Percentiles rank a stretch among this genome's conserved stretches.
Evolutionary conservation across 2,113 vertebrate genomes (phyloP).

Genomic region (Glaucidium brasilianum): DNA sequence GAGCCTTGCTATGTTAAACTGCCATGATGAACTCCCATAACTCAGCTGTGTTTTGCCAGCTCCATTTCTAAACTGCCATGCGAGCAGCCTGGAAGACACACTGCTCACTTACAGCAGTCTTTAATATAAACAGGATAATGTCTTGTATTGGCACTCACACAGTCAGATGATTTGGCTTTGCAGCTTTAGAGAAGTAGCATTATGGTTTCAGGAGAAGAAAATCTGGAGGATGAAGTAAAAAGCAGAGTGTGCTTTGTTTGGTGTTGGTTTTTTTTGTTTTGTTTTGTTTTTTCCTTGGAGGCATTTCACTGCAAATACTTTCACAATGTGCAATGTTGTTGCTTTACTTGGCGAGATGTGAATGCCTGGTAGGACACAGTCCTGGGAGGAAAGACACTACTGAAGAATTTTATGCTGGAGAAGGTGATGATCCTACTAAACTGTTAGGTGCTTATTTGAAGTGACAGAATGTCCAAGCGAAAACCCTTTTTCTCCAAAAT

Average conservation of each 20-base stretch:
- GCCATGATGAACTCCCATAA: background rate
- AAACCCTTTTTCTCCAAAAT: background rate
- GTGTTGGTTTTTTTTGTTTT: too few relatives aligned
- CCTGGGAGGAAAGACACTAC: background rate
- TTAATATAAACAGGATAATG: background rate
- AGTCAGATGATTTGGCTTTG: conserved; percentile 9
- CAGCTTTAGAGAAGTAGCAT: background rate
- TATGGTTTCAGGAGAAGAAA: background rate
- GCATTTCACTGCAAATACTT: background rate
- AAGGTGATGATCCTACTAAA: background rate
- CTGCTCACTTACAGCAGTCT: conserved; percentile 39
- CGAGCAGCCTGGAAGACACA: conserved; percentile 45
- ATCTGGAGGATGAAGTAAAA: background rate
- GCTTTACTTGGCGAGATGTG: background rate
- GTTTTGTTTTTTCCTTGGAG: background rate
- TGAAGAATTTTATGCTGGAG: background rate
- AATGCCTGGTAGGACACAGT: background rate
- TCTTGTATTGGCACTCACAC: background rate
- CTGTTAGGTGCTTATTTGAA: background rate
- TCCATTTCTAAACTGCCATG: conserved; percentile 6
- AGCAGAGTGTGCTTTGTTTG: background rate
- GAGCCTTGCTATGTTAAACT: background rate
- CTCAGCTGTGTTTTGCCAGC: conserved; percentile 38
- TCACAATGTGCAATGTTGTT: background rate
- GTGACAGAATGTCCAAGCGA: background rate